phyloP scores from a whole-genome alignment of 2,888 invertebrate species.

The Coenonympha glycerion region DNA sequence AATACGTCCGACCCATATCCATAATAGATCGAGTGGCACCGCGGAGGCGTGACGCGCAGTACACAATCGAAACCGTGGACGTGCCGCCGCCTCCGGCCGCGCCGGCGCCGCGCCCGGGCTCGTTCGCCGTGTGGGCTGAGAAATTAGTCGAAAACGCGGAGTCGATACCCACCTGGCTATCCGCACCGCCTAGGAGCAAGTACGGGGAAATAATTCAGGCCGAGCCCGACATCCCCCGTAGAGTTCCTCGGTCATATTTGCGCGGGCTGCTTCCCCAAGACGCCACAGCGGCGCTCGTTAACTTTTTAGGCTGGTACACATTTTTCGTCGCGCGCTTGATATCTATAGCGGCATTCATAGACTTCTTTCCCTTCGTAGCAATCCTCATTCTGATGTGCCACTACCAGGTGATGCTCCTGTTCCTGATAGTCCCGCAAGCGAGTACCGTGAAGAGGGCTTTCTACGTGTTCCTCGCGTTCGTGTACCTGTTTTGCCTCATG shows the following conservation, averaged over 20 bases:
- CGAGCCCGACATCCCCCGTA: constrained; percentile 58
- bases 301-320: constrained; percentile 85
- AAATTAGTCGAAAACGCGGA: constrained; percentile 75
- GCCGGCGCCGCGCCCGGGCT: constrained; percentile 57
- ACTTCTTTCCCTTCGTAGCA: constrained; percentile 79
- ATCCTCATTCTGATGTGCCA: constrained; percentile 78
- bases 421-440: constrained; percentile 80
- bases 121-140: constrained; percentile 65
- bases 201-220: constrained; percentile 51
- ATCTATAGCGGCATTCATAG: constrained; percentile 81
- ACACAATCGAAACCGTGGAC: constrained; percentile 59
- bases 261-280: constrained; percentile 85
- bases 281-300: constrained; percentile 79
- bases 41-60: constrained; percentile 44
- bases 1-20: constrained; percentile 54
- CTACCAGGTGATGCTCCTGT: constrained; percentile 79
- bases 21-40: constrained; percentile 63
- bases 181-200: constrained; percentile 65
- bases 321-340: constrained; percentile 84
- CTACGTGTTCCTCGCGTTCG: constrained; percentile 82
- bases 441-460: constrained; percentile 73
- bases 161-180: constrained; percentile 68
- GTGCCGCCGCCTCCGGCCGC: constrained; percentile 70
- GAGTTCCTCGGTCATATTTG: constrained; percentile 68
- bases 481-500: constrained; percentile 84